Percentiles rank a stretch among this genome's conserved stretches.
Conservation (phyloP, 2,113 vertebrate species). For the Maccullochella peelii region DNA sequence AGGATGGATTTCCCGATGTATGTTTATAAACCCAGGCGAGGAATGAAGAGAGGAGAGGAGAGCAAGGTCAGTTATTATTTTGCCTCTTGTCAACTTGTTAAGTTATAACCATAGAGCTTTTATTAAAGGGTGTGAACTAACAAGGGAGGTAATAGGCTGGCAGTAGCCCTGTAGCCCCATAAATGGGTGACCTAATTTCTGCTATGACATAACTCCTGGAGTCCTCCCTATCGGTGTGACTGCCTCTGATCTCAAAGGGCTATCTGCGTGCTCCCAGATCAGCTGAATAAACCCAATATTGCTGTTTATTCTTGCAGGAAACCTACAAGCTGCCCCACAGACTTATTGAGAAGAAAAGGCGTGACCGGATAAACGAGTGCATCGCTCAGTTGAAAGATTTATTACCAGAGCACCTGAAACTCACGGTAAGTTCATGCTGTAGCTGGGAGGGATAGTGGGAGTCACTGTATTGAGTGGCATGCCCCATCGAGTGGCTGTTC, state of each 20-base stretch:
- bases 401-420: conserved; percentile 97
- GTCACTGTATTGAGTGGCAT: conserved; percentile 4
- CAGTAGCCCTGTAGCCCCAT: conserved; percentile 46
- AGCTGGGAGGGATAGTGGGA: conserved; percentile 29
- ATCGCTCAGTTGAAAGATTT: conserved; percentile 98
- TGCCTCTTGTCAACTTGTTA: neutral
- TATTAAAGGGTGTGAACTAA: conserved; percentile 7
- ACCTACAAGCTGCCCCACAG: conserved; percentile 98
- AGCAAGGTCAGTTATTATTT: conserved; percentile 87
- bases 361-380: conserved; percentile 98
- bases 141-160: conserved; percentile 11
- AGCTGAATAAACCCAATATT: conserved; percentile 8
- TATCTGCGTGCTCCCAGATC: neutral
- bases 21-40: conserved; percentile 92
- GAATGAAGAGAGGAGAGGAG: conserved; percentile 93
- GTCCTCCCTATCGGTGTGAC: conserved; percentile 42
- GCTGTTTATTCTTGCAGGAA: conserved; percentile 84
- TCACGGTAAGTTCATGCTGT: conserved; percentile 88
- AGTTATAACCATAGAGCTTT: neutral
- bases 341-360: conserved; percentile 97
- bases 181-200: conserved; percentile 71
- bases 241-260: conserved; percentile 28
- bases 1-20: conserved; percentile 97
- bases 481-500: conserved; percentile 62
- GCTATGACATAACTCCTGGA: conserved; percentile 76